phyloP scores from a whole-genome alignment of 2,888 invertebrate genomes.

The Fabriciana adippe region DNA sequence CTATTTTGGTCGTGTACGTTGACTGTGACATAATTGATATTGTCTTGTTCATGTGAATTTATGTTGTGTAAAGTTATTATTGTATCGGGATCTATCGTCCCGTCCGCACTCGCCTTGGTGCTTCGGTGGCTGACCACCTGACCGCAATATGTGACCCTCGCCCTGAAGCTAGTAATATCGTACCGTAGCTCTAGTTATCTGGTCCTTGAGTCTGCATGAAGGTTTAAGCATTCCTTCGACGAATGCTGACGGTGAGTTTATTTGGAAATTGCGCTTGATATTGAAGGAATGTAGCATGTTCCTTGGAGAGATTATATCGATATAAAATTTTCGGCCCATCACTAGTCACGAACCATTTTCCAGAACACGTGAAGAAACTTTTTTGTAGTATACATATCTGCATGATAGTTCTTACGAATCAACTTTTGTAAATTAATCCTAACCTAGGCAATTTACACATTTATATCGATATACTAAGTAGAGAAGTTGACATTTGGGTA shows the following conservation, averaged over 20 bases:
- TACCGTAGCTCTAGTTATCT: constrained; percentile 72
- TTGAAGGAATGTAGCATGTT: constrained; percentile 42
- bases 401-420: constrained; percentile 17
- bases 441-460: constrained; percentile 22
- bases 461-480: constrained; percentile 48
- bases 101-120: constrained; percentile 78
- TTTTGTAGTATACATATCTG: constrained; percentile 19
- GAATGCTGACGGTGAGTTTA: constrained; percentile 77
- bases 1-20: constrained; percentile 81
- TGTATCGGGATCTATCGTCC: constrained; percentile 63
- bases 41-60: constrained; percentile 82
- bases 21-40: constrained; percentile 68
- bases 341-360: constrained; percentile 28
- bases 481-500: constrained; percentile 46
- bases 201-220: constrained; percentile 73
- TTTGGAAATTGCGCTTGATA: constrained; percentile 62
- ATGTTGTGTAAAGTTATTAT: constrained; percentile 72
- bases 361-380: constrained; percentile 22
- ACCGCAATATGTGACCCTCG: constrained; percentile 68
- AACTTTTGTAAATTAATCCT: not conserved
- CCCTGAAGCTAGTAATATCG: constrained; percentile 64
- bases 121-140: constrained; percentile 70
- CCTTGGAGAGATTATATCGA: constrained; percentile 44
- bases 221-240: constrained; percentile 77
- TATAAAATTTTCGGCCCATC: constrained; percentile 38